phyloP scores from a whole-genome alignment of 1,140 invertebrate genomes.

The Drosophila insularis region DNA sequence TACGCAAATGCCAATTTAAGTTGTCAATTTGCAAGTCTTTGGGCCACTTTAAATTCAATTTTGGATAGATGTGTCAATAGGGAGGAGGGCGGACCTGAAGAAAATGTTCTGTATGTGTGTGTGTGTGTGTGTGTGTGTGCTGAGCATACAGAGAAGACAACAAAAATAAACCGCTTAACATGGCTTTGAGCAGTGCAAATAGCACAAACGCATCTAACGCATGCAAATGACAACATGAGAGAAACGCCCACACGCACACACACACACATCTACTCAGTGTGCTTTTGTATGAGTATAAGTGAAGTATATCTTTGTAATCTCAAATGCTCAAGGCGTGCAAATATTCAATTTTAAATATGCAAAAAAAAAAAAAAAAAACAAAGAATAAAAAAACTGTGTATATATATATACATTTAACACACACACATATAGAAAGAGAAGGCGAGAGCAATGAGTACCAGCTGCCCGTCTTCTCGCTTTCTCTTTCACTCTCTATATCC shows the following conservation, averaged over 20 bases:
- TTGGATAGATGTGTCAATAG: neutral
- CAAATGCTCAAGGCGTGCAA: conserved; percentile 78
- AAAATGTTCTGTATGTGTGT: conserved; percentile 13
- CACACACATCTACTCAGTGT: conserved; percentile 4
- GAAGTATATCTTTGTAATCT: conserved; percentile 80
- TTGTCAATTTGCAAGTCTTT: conserved; percentile 10
- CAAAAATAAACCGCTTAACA: conserved; percentile 75
- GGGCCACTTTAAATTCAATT: conserved; percentile 52
- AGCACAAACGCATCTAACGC: conserved; percentile 64
- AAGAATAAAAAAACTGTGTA: conserved; percentile 9
- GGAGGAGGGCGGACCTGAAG: neutral
- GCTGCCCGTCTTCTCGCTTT: conserved; percentile 1
- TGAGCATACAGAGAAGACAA: conserved; percentile 38
- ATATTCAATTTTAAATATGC: conserved; percentile 81
- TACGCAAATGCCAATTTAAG: neutral
- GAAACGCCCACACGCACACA: conserved; percentile 32
- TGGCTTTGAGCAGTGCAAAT: conserved; percentile 77
- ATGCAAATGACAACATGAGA: conserved; percentile 73
- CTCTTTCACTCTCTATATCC: neutral
- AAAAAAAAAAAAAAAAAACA: conserved; percentile 41
- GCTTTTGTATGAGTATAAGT: conserved; percentile 63
- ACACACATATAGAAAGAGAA: neutral
- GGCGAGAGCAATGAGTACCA: conserved; percentile 8
- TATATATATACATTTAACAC: neutral
- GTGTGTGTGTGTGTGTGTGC: conserved; percentile 41